Conservation (phyloP, 2,888 invertebrate genomes). For the Neelides folsomi region DNA sequence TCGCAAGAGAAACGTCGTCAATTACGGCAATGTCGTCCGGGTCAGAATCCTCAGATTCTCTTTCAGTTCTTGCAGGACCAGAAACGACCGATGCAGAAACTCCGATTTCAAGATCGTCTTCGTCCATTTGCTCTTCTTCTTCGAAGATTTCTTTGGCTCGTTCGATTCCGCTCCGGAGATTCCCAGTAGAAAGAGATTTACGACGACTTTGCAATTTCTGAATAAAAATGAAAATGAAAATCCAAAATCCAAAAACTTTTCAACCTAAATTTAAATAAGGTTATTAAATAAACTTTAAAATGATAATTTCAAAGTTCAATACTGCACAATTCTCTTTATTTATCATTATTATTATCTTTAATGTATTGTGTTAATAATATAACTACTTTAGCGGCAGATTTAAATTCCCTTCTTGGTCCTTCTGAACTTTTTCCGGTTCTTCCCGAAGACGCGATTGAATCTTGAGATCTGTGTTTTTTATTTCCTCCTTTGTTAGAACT, state of each 20-base stretch:
- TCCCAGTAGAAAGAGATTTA: constrained; percentile 34
- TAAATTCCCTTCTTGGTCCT: constrained; percentile 15
- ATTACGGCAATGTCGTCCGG: constrained; percentile 22
- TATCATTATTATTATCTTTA: too few relatives aligned
- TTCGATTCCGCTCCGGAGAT: constrained; percentile 27
- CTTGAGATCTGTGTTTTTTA: constrained; percentile 23
- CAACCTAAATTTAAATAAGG: background rate
- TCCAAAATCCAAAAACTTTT: constrained; percentile 1
- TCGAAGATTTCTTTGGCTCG: constrained; percentile 37
- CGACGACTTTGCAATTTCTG: constrained; percentile 22
- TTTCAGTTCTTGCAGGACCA: constrained; percentile 20
- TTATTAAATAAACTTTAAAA: background rate
- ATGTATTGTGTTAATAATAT: too few relatives aligned
- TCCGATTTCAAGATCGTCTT: constrained; percentile 32
- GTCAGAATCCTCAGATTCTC: constrained; percentile 15
- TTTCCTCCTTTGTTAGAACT: constrained; percentile 7
- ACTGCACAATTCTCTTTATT: too few relatives aligned
- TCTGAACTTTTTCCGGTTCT: constrained; percentile 13
- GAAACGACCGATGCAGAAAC: constrained; percentile 28
- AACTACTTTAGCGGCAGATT: constrained; percentile 9
- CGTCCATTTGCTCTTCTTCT: constrained; percentile 38
- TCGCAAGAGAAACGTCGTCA: constrained; percentile 27
- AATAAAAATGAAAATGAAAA: background rate
- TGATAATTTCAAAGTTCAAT: too few relatives aligned
- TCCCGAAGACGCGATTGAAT: constrained; percentile 26